Evolutionary conservation across 2,113 vertebrate genomes (phyloP).

Genomic region (Nesoenas mayeri): DNA sequence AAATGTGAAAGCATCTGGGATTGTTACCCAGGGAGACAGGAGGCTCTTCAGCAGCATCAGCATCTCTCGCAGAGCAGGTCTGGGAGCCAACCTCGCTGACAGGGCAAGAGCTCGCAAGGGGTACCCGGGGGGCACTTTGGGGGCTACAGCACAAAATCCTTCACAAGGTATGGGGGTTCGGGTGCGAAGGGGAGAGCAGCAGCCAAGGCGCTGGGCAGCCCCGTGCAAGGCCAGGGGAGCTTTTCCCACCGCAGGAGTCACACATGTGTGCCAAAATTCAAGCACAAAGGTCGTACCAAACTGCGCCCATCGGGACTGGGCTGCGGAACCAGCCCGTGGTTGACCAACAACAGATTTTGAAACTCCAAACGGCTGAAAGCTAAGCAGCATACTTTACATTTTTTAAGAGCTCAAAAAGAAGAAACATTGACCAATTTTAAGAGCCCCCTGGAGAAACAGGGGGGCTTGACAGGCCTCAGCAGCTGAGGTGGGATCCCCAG

Average conservation of each 20-base stretch:
- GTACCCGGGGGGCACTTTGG: fast-evolving
- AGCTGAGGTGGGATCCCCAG: background rate
- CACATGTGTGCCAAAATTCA: fast-evolving
- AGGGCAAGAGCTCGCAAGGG: background rate
- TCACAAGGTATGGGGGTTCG: fast-evolving
- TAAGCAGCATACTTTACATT: background rate
- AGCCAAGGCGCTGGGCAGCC: background rate
- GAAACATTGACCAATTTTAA: background rate
- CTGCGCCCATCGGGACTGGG: fast-evolving
- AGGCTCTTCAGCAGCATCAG: background rate
- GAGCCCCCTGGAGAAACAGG: background rate
- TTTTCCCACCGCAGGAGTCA: background rate
- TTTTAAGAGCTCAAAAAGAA: background rate
- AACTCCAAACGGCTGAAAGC: background rate
- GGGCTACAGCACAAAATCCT: background rate
- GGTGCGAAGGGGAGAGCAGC: background rate
- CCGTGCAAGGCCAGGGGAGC: background rate
- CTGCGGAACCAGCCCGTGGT: background rate
- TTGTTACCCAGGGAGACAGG: background rate
- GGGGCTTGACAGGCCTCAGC: background rate
- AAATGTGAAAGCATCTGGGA: background rate
- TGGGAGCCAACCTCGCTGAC: background rate
- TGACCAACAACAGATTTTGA: background rate
- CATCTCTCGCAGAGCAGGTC: background rate
- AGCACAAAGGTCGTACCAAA: background rate